Base-by-base conservation (phyloP, 1,140 invertebrate species). In the Brachionus angularis region DNA sequence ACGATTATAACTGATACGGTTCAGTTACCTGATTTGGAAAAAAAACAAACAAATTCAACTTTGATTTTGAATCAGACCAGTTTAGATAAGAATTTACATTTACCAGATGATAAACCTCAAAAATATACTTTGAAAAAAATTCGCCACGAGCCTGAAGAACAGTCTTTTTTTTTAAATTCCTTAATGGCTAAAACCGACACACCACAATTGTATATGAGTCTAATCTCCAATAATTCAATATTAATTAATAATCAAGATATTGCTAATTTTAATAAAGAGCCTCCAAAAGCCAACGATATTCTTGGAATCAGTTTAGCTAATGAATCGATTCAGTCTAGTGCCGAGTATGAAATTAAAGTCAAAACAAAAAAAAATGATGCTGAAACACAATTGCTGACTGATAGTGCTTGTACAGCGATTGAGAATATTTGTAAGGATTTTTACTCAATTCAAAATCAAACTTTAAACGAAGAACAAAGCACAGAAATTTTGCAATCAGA, bases 381-480 rank as follows among this genome's bases (percentile, higher is more conserved):
- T n/a, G 53, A 58, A 39, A 58, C 53, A 23, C 53, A 58, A 21
- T 23, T 58, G 1, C 39, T 58, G 18, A 58, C 53, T 12, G 53
- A 58, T 21, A 58, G 53, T 25, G 53, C 53, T 58, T 36, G 23
- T 33, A 16, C 36, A 21, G 12, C 25, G 39, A 58, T 58, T n/a
- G 53, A 58, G 23, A 23, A 58, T 39, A 36, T 58, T 21, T 58
- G 53, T 23, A 58, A 58, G 39, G 53, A 58, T 14, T 34, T 39
- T 36, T 58, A 58, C 33, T 58, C 53, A 4, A 36, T 58, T 25
- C 53, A 58, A 50, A 46, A 67, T 16, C 23, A 50, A 29, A 50
- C 42, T 10, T 47, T 50, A 21, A 31, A 29, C 14, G 62, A 67
- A 67, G 42, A 50, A 27, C 62, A n/a, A 29, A 5, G n/a, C 1